Evolutionary conservation across 2,113 vertebrate species (phyloP).

Genomic region (Oenanthe melanoleuca): DNA sequence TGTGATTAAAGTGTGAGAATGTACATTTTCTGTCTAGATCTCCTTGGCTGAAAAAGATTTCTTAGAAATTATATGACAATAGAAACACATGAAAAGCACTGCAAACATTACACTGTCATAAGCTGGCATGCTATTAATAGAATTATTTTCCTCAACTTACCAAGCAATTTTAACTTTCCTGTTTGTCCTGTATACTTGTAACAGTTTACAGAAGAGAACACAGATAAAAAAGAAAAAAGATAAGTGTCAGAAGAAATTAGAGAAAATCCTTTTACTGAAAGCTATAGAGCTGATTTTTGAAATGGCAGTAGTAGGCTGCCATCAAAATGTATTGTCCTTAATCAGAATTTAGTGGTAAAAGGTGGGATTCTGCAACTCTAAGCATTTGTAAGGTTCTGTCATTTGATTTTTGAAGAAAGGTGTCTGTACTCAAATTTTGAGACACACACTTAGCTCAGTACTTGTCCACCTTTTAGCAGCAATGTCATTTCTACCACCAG

Average conservation of each 20-base stretch:
- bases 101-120: constrained; percentile 29
- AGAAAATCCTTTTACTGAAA: constrained; percentile 1
- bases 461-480: neutral
- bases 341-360: neutral
- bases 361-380: neutral
- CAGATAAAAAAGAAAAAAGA: constrained; percentile 51
- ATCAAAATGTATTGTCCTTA: neutral
- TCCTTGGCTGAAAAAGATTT: neutral
- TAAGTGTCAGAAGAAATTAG: constrained; percentile 64
- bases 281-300: neutral
- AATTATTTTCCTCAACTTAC: constrained; percentile 69
- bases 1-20: neutral
- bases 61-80: neutral
- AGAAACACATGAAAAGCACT: constrained; percentile 15
- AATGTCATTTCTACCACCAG: neutral
- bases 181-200: constrained; percentile 77
- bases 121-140: constrained; percentile 49
- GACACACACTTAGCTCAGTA: neutral
- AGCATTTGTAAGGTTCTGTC: neutral
- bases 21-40: neutral
- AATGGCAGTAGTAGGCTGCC: neutral
- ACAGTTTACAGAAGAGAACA: constrained; percentile 67
- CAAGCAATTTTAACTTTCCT: constrained; percentile 69
- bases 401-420: neutral
- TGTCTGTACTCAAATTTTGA: neutral